These are phyloP conservation scores for Aplysina aerophoba DNA, from an alignment of 37 sponge, comb jelly and placozoan species.

Conservation along the genomic window DNA sequence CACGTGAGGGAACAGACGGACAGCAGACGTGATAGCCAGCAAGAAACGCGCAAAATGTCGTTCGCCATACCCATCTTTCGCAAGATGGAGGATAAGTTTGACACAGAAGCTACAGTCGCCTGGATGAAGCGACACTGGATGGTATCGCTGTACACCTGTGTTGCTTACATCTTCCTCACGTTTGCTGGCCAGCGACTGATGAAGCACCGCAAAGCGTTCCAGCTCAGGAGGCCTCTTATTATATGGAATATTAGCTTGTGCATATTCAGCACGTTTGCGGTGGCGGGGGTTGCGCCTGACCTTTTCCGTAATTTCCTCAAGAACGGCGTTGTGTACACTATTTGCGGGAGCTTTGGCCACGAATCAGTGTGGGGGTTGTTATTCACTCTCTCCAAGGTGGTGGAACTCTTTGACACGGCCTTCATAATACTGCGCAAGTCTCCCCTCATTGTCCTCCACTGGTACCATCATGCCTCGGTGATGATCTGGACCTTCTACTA, in stretches of 20 bases:
- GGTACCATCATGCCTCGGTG: conserved; percentile 64
- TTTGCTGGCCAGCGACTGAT: conserved; percentile 61
- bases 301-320: background rate
- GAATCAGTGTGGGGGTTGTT: conserved; percentile 37
- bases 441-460: conserved; percentile 61
- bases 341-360: conserved; percentile 12
- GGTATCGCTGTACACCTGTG: conserved; percentile 31
- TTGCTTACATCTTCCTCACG: conserved; percentile 60
- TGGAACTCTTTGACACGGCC: conserved; percentile 55
- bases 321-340: background rate
- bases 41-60: no score
- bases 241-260: conserved; percentile 79
- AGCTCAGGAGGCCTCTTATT: conserved; percentile 52
- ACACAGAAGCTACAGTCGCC: background rate
- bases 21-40: no score
- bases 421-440: conserved; percentile 59
- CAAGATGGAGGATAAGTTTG: conserved; percentile 23
- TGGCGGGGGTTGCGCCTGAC: background rate
- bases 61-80: background rate
- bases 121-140: conserved; percentile 39
- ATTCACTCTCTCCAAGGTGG: conserved; percentile 46
- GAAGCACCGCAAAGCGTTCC: conserved; percentile 54
- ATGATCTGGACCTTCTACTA: conserved; percentile 10
- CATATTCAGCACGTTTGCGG: conserved; percentile 72
- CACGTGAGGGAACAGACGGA: no score